Evolutionary conservation across 2,888 invertebrate species (phyloP), one percentile per base, ranked within the genome.

Genomic region (Heliconius ismenius): DNA sequence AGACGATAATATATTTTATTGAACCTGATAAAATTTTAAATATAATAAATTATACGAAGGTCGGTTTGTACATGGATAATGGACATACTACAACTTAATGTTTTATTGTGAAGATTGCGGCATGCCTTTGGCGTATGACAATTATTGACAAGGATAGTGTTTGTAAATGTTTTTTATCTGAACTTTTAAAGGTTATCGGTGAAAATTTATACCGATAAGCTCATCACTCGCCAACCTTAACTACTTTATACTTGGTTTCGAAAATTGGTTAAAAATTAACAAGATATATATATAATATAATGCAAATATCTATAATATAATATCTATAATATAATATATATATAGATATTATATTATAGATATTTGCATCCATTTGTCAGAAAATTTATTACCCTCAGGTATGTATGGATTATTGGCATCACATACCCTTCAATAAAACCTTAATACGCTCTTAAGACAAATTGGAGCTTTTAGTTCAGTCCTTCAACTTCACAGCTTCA

Each of bases 21-120:
- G 13, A 15, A 67, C 39, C 65, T 39, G 65, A 36, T 65, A 65
- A 65, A 65, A 39, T 65, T 65, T 65, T n/a, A 65, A 65, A 36
- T 65, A 65, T 65, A 65, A 36, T 65, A 36, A 65, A 65, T 65
- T 65, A 65, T 65, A 65, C n/a, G 36, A 65, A 39, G 65, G 65
- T 36, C 65, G 11, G n/a, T n/a, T 65, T 36, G 65, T 65, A 65
- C 64, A 64, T 49, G 43, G 43, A 49, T 49, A n/a, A 24, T 13
- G n/a, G 65, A 36, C n/a, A 21, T 64, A 49, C 18, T 18, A 64
- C 64, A 64, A n/a, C 36, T 65, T 36, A 65, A 65, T 65, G 36
- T 65, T n/a, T 65, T 65, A 36, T 65, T 65, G n/a, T 65, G 36
- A 65, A 65, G 64, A 64, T 28, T 21, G 65, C 65, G 65, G 65